phyloP scores from a whole-genome alignment of 1,140 invertebrate genomes.

The Papilio glaucus region DNA sequence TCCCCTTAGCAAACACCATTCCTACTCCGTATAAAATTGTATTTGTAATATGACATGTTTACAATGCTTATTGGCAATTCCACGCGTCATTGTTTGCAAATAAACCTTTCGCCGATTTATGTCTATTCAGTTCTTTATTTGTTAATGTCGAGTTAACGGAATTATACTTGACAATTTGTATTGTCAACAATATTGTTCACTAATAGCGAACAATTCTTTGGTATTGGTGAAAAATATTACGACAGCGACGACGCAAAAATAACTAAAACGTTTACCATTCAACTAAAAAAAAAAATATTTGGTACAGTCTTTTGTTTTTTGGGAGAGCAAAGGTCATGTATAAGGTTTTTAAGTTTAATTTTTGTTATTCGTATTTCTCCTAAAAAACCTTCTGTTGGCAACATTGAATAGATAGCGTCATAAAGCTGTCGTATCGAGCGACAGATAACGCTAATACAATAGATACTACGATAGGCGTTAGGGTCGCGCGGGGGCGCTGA shows the following conservation, averaged over 20 bases:
- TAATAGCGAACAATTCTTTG: too few relatives aligned
- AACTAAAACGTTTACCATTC: too few relatives aligned
- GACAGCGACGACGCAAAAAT: too few relatives aligned
- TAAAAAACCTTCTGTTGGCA: background rate
- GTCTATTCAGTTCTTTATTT: background rate
- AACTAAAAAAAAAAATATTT: background rate
- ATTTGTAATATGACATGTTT: background rate
- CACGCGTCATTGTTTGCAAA: background rate
- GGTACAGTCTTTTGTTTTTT: too few relatives aligned
- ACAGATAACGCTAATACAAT: conserved; percentile 14
- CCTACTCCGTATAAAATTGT: background rate
- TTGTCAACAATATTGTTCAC: background rate
- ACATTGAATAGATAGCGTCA: background rate
- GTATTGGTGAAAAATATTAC: too few relatives aligned
- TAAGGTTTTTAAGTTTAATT: too few relatives aligned
- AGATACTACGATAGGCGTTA: background rate
- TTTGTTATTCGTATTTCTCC: background rate
- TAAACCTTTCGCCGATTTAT: background rate
- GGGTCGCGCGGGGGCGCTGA: background rate
- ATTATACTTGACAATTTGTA: background rate
- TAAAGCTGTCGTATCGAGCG: background rate
- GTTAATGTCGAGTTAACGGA: background rate
- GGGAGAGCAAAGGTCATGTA: too few relatives aligned
- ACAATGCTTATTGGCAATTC: conserved; percentile 11
- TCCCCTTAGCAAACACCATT: background rate